Evolutionary conservation across 1,140 invertebrate species (phyloP), one percentile per base, ranked within the genome.

Genomic region (Ectropis grisescens): DNA sequence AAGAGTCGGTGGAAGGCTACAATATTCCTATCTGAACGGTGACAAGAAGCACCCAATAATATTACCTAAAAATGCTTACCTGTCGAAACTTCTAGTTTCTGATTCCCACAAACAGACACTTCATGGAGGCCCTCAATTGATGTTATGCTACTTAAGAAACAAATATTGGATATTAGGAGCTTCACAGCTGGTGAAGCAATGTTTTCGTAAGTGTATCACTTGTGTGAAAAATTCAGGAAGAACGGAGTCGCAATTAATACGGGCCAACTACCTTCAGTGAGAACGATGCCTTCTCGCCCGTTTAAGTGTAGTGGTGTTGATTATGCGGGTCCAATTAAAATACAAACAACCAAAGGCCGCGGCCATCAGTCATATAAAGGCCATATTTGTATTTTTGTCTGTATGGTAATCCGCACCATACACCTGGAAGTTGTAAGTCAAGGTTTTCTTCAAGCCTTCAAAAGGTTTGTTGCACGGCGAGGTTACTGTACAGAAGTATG

Each of bases 301-400:
- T 74, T 74, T 32, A n/a, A 12, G 2, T n/a, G 36, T 8, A 31
- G 22, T 13, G 69, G 69, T 5, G 28, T 60, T 0, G 65, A 75
- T 43, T 66, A 47, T 34, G 47, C 47, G 5, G 65, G 61, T 2
- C 61, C 61, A 8, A 43, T 50, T n/a, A 26, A 15, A 37, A 15
- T 41, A n/a, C 28, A 36, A 22, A 28, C 30, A 2, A 4, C 29
- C 7, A 4, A 31, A 2, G 33, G 33, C n/a, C 11, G 41, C 15
- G 32, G 40, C 0, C 10, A 29, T 9, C 22, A 23, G 9, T 13
- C 40, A 11, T 28, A 28, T 12, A 43, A 43, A 13, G 40, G 33
- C 3, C 10, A 26, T 10, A 26, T 26, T 1, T 44, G 41, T 27
- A 11, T 44, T 8, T 37, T 44, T 6, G 13, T 37, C 0, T 44